A percentile compares a stretch with the other conserved stretches of the same genome.
phyloP scores from a whole-genome alignment of 2,888 invertebrate genomes.

The Apodemia mormo region DNA sequence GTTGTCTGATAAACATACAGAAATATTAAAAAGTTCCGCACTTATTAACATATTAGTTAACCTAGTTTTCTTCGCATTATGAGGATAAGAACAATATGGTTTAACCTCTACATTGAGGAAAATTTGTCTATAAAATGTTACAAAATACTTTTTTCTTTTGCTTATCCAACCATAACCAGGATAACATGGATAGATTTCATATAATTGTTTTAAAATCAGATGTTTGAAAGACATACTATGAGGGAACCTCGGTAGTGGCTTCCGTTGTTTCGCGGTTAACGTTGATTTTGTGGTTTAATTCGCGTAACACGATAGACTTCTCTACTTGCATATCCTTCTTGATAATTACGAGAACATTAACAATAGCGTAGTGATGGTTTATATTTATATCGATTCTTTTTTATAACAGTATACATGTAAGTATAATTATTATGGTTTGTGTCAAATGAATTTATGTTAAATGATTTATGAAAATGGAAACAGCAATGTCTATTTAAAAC shows the following conservation, averaged over 20 bases:
- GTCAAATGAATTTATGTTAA: too few relatives aligned
- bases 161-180: not conserved
- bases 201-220: constrained; percentile 16
- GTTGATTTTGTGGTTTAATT: constrained; percentile 79
- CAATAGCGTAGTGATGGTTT: constrained; percentile 26
- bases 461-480: too few relatives aligned
- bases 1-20: too few relatives aligned
- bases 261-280: constrained; percentile 75
- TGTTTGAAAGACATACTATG: constrained; percentile 12
- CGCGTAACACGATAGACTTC: constrained; percentile 77
- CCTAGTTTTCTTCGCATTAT: too few relatives aligned
- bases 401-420: too few relatives aligned
- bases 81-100: too few relatives aligned
- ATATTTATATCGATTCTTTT: constrained; percentile 25
- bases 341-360: not conserved
- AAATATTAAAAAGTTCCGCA: too few relatives aligned
- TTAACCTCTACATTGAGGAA: too few relatives aligned
- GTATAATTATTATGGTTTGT: too few relatives aligned
- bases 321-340: constrained; percentile 65
- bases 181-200: not conserved
- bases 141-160: not conserved
- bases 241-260: constrained; percentile 51
- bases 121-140: too few relatives aligned
- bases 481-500: too few relatives aligned
- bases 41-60: too few relatives aligned